Conservation (phyloP, 2,888 invertebrate species). For the Oscheius sp. region DNA sequence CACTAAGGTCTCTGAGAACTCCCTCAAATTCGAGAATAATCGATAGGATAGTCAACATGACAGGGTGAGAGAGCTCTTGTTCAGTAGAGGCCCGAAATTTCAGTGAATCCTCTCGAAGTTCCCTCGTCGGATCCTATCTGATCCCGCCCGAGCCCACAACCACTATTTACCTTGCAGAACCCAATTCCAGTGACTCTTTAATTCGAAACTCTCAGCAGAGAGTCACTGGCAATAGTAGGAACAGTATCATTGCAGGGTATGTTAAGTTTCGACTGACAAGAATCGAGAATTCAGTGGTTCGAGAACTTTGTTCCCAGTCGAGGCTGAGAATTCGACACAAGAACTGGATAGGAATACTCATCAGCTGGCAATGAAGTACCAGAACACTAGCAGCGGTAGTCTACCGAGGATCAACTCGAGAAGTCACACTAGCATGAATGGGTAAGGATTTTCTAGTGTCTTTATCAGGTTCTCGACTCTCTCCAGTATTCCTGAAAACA, state of each 20-base stretch:
- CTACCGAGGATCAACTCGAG: slow-evolving; percentile 41
- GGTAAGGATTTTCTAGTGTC: slow-evolving; percentile 4
- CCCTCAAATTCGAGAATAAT: slow-evolving; percentile 23
- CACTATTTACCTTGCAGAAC: slow-evolving; percentile 11
- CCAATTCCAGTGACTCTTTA: slow-evolving; percentile 15
- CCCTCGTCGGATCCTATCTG: slow-evolving; percentile 14
- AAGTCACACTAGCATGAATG: slow-evolving; percentile 47
- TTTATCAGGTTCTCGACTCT: background rate
- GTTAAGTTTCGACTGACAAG: background rate
- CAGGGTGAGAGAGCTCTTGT: slow-evolving; percentile 18
- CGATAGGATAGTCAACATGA: slow-evolving; percentile 29
- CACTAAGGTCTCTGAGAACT: slow-evolving; percentile 6
- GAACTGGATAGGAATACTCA: slow-evolving; percentile 55
- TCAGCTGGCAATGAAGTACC: slow-evolving; percentile 54
- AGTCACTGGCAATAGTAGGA: slow-evolving; percentile 11
- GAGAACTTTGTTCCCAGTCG: slow-evolving; percentile 29
- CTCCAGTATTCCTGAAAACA: too few species aligned
- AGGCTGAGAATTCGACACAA: slow-evolving; percentile 29
- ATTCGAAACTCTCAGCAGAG: background rate
- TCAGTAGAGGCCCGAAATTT: background rate
- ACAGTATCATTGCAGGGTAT: slow-evolving; percentile 16
- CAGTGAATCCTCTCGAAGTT: slow-evolving; percentile 20
- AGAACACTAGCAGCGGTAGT: slow-evolving; percentile 49
- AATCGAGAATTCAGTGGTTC: slow-evolving; percentile 21
- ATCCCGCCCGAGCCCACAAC: slow-evolving; percentile 21